Percentiles rank a stretch among this genome's conserved stretches.
Conservation (phyloP, 2,113 vertebrate genomes). For the Gymnocephalus cernua region DNA sequence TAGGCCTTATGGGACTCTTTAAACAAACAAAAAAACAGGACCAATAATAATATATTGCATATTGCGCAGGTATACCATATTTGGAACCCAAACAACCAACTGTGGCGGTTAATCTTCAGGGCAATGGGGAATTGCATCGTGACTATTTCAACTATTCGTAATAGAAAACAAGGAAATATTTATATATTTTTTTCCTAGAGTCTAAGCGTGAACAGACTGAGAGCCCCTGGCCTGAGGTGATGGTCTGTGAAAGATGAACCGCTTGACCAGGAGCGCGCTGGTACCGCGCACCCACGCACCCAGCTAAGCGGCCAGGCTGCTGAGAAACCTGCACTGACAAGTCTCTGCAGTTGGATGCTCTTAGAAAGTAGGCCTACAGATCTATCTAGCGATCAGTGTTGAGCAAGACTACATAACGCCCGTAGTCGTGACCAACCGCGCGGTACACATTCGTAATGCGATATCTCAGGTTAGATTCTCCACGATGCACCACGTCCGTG, state of each 20-base stretch:
- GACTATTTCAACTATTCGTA: constrained; percentile 24
- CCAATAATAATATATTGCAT: constrained; percentile 33
- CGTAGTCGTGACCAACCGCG: constrained; percentile 51
- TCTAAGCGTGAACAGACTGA: constrained; percentile 26
- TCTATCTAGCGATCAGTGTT: constrained; percentile 34
- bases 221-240: constrained; percentile 42
- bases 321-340: constrained; percentile 46
- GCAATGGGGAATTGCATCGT: constrained; percentile 3
- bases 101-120: constrained; percentile 23
- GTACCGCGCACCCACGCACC: constrained; percentile 72
- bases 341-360: constrained; percentile 54
- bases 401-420: constrained; percentile 38
- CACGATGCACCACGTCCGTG: constrained; percentile 32
- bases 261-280: constrained; percentile 63
- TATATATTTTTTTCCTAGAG: not conserved
- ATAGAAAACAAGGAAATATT: not conserved
- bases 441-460: constrained; percentile 35
- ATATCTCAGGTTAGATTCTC: constrained; percentile 44
- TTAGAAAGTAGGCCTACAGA: constrained; percentile 36
- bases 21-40: constrained; percentile 15
- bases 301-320: constrained; percentile 50
- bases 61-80: constrained; percentile 18
- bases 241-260: constrained; percentile 56
- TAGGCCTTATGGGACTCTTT: constrained; percentile 39
- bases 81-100: constrained; percentile 50